Evolutionary conservation across 1,140 invertebrate species (phyloP).

Genomic region (Oryctes rhinoceros): DNA sequence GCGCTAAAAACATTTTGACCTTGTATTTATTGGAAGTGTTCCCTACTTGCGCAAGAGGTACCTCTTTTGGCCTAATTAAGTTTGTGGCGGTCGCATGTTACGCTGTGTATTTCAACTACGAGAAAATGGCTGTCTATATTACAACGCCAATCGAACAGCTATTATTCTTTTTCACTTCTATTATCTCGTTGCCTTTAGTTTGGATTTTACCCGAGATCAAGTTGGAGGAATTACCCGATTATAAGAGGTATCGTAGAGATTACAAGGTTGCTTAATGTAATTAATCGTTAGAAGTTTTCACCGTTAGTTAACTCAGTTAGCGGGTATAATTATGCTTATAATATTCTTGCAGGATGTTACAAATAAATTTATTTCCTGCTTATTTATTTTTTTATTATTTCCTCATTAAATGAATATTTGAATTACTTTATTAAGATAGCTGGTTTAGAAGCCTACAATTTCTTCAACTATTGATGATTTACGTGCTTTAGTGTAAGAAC

Average conservation of each 20-base stretch:
- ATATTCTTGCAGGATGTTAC: too few species aligned
- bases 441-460: too few species aligned
- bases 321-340: too few species aligned
- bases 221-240: constrained; percentile 1
- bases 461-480: too few species aligned
- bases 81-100: not conserved
- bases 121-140: not conserved
- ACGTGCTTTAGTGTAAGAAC: too few species aligned
- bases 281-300: not conserved
- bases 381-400: too few species aligned
- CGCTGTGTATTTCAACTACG: not conserved
- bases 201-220: not conserved
- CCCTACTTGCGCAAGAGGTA: constrained; percentile 18
- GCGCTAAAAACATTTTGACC: not conserved
- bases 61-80: not conserved
- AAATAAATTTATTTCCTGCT: too few species aligned
- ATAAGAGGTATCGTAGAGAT: constrained; percentile 27
- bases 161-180: not conserved
- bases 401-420: too few species aligned
- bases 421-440: too few species aligned
- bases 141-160: not conserved
- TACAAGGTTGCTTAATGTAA: not conserved
- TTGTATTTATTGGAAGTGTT: constrained; percentile 7
- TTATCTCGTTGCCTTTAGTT: not conserved
- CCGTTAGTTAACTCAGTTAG: too few species aligned